Conservation (phyloP, 2,888 invertebrate species). For the Dryococelus australis region DNA sequence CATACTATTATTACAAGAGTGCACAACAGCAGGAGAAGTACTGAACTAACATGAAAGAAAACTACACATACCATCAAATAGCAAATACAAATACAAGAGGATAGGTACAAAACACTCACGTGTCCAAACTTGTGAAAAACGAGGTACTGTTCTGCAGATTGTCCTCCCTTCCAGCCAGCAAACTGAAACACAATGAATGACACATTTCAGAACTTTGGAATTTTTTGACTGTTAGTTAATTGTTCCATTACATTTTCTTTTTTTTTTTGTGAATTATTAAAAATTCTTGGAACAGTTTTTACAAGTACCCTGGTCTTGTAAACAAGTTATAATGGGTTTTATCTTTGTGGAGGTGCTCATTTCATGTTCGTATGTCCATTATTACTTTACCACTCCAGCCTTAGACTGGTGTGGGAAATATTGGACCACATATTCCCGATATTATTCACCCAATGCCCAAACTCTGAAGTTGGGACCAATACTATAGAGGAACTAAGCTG, state of each 20-base stretch:
- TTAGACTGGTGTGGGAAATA: too few species aligned
- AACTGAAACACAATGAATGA: constrained; percentile 61
- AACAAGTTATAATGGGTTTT: too few species aligned
- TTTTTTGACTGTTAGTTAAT: neutral
- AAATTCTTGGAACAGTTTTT: too few species aligned
- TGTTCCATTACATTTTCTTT: neutral
- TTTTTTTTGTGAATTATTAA: too few species aligned
- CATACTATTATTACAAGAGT: neutral
- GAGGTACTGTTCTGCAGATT: constrained; percentile 87
- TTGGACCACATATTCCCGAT: too few species aligned
- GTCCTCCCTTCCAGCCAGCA: constrained; percentile 83
- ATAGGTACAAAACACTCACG: constrained; percentile 67
- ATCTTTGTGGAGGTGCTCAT: too few species aligned
- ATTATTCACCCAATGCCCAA: too few species aligned
- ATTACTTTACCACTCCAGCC: too few species aligned
- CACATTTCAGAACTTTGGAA: neutral
- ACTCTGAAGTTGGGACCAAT: too few species aligned
- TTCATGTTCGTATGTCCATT: too few species aligned
- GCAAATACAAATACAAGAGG: neutral
- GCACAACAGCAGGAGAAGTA: neutral
- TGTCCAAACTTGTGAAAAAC: constrained; percentile 91
- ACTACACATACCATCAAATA: neutral
- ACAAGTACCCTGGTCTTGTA: too few species aligned
- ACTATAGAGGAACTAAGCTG: too few species aligned
- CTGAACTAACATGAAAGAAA: neutral